Evolutionary conservation across 2,888 invertebrate species (phyloP), one percentile per base, ranked within the genome.

Genomic region (Luperina nickerlii): DNA sequence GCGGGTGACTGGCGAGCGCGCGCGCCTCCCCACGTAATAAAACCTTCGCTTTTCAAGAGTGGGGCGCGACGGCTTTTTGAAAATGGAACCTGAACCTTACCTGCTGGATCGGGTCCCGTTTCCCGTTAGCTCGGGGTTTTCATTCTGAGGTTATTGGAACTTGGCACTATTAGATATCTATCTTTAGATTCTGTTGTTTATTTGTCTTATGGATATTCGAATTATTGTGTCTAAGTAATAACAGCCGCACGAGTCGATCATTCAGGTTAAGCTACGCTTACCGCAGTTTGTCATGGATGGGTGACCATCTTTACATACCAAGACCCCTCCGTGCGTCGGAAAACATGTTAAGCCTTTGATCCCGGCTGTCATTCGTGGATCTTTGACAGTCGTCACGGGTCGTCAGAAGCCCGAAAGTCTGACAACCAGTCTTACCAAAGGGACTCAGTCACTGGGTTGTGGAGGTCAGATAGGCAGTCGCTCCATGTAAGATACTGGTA

Each of bases 11-110:
- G 96, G 92, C 92, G 74, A 80, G 89, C 87, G 90, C 86, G 74
- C 76, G 88, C 90, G 89, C 90, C 91, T 92, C 95, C 95, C 93
- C 94, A 94, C 94, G 90, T 93, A 93, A 94, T 95, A 94, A 95
- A 95, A 94, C 95, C 95, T 96, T 95, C 95, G 95, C 94, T 94
- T 94, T 94, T 92, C 91, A 90, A 94, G 94, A 95, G 96, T 95
- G 96, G 96, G 95, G 84, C 86, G 86, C 74, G 85, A 90, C 81
- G 68, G 83, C 81, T 89, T 94, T 94, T 93, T 90, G 90, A 91
- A 93, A 93, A 92, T 89, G 83, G 85, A 83, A 86, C 84, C 80
- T 75, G 85, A 87, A 87, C 72, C 69, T 84, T 86, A 89, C 87
- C 87, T 85, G 89, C 77, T 86, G 84, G 86, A 86, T 86, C 82